Evolutionary conservation across 2,113 vertebrate genomes (phyloP).

Genomic region (Camelus bactrianus): DNA sequence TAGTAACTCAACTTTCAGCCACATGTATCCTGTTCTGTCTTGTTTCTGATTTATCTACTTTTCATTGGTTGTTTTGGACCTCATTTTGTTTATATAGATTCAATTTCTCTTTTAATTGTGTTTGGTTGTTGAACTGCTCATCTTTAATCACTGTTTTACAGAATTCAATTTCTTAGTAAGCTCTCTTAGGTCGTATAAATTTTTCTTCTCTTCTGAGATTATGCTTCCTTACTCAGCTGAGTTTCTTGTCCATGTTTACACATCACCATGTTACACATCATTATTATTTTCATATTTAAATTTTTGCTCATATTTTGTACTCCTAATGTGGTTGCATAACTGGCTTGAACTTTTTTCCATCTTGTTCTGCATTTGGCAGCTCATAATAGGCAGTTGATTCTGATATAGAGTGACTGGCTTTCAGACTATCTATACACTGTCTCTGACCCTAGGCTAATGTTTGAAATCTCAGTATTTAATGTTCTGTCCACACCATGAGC

Average conservation of each 20-base stretch:
- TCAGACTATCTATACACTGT: background rate
- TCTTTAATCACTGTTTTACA: background rate
- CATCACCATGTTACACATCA: too few species aligned
- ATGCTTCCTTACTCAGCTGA: background rate
- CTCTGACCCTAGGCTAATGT: background rate
- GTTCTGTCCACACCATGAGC: background rate
- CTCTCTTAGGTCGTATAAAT: background rate
- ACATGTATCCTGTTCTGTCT: background rate
- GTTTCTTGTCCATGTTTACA: background rate
- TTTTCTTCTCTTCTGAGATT: background rate
- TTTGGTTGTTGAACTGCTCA: background rate
- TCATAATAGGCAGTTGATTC: background rate
- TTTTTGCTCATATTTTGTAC: background rate
- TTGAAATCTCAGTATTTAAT: background rate
- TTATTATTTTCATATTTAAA: background rate
- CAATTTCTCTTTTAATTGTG: background rate
- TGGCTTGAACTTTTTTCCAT: background rate
- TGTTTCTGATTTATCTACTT: background rate
- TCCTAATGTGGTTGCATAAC: background rate
- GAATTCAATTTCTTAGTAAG: constrained; percentile 16
- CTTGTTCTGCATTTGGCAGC: background rate
- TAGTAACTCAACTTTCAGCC: background rate
- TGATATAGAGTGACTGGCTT: background rate
- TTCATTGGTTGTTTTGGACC: background rate
- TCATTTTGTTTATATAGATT: background rate